Percentiles rank a stretch among this genome's conserved stretches.
Conservation (phyloP, 2,113 vertebrate genomes). For the Sapayoa aenigma region DNA sequence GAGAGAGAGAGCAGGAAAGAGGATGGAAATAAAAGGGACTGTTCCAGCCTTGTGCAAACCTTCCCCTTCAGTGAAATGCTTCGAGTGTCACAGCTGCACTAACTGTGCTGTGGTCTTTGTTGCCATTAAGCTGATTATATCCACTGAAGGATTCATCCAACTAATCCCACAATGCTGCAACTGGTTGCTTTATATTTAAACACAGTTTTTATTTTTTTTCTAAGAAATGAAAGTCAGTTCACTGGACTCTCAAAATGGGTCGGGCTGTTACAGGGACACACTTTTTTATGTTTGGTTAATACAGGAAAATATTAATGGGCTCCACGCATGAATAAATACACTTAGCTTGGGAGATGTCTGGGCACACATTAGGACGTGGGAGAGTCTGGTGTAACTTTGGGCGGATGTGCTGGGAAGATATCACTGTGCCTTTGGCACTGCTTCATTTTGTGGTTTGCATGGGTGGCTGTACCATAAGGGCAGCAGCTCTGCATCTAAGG, state of each 20-base stretch:
- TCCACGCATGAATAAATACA: background rate
- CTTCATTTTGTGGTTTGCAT: background rate
- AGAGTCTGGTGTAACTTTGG: background rate
- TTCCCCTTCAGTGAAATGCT: background rate
- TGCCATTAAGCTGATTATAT: slow-evolving; percentile 69
- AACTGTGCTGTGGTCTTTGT: slow-evolving; percentile 56
- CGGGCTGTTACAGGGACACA: background rate
- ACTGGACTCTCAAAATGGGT: background rate
- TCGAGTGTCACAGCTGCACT: slow-evolving; percentile 37
- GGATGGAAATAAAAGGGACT: background rate
- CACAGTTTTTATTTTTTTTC: background rate
- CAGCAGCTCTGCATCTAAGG: background rate
- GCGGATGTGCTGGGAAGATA: background rate
- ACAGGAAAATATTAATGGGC: background rate
- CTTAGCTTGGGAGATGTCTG: background rate
- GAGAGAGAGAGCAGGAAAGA: background rate
- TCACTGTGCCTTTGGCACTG: background rate
- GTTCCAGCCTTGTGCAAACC: background rate
- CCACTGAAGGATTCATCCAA: slow-evolving; percentile 32
- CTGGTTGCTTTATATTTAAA: slow-evolving; percentile 43
- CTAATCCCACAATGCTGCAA: slow-evolving; percentile 50
- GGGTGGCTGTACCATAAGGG: background rate
- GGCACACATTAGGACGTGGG: background rate
- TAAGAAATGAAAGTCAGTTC: background rate
- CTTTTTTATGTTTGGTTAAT: background rate